These are phyloP conservation scores for Tiliacea aurago DNA, from an alignment of 2,888 invertebrate genomes.

Conservation along the genomic window DNA sequence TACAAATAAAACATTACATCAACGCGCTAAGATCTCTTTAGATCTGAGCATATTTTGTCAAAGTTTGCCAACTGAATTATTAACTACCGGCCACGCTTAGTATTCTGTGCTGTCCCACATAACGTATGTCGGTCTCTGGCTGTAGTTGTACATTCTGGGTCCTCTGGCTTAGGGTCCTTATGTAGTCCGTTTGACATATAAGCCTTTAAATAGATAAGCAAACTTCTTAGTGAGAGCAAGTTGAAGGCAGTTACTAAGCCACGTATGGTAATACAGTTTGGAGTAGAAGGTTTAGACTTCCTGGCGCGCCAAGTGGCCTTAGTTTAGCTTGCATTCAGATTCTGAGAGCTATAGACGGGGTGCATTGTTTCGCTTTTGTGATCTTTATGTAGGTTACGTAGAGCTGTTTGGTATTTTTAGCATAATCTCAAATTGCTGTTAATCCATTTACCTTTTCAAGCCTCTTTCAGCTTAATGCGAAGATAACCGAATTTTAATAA, in stretches of 20 bases:
- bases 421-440: too few relatives aligned
- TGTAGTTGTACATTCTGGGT: slow-evolving; percentile 44
- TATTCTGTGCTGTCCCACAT: slow-evolving; percentile 41
- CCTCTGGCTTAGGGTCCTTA: slow-evolving; percentile 42
- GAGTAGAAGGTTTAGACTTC: slow-evolving; percentile 23
- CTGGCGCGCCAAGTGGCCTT: slow-evolving; percentile 4
- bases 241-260: slow-evolving; percentile 24
- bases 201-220: slow-evolving; percentile 54
- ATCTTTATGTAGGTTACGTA: too few relatives aligned
- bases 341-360: background rate
- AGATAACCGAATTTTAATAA: too few relatives aligned
- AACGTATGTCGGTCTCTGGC: slow-evolving; percentile 53
- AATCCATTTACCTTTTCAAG: too few relatives aligned
- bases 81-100: slow-evolving; percentile 48
- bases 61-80: slow-evolving; percentile 55
- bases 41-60: slow-evolving; percentile 51
- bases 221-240: slow-evolving; percentile 40
- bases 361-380: background rate
- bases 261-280: slow-evolving; percentile 33
- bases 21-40: slow-evolving; percentile 26
- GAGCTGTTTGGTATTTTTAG: too few relatives aligned
- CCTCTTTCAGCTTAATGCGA: too few relatives aligned
- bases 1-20: slow-evolving; percentile 37
- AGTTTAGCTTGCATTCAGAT: slow-evolving; percentile 29
- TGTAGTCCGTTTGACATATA: slow-evolving; percentile 58